Evolutionary conservation across 2,888 invertebrate genomes (phyloP), one percentile per base, ranked within the genome.

Genomic region (Lysandra coridon): DNA sequence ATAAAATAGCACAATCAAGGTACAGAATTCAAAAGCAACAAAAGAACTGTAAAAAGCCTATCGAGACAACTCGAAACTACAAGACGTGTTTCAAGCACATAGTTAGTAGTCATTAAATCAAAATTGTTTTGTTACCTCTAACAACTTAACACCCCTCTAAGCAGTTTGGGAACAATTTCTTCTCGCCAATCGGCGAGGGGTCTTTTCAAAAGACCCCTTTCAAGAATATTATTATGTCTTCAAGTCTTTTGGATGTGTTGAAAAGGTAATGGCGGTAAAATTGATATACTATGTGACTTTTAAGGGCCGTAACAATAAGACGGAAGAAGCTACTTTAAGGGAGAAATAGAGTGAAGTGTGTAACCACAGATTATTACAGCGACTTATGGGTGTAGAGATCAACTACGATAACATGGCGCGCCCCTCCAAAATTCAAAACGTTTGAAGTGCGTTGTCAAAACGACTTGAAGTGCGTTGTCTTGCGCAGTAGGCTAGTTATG

Each of bases 221-320:
- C 17, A 12, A 69, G 69, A 37, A 69, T 69, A 37, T 69, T 5
- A 69, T 69, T 69, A 69, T 14, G 69, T 69, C 33, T 69, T 33
- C 17, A 69, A 69, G 69, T 69, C 69, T 69, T 62, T 62, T 69
- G 69, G 69, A 69, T 69, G 69, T 69, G 69, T 69, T 69, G 69
- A 69, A 69, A 69, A 69, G 37, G 69, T 69, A 69, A 69, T 69
- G 33, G 37, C 4, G 69, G 33, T 37, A 37, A 69, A 69, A 69
- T 69, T 69, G 69, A 69, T 69, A 69, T 69, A 69, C 69, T 69
- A 17, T 69, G 69, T 69, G 37, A 37, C 69, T 37, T 69, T 33
- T 17, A 12, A 37, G 69, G 14, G 33, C 33, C 30, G 69, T 69
- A 33, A 69, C 69, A 69, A 37, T 37, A 69, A 69, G 14, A 33